Evolutionary conservation across 2,888 invertebrate species (phyloP).

Genomic region (Lissocephala sabroskyi): DNA sequence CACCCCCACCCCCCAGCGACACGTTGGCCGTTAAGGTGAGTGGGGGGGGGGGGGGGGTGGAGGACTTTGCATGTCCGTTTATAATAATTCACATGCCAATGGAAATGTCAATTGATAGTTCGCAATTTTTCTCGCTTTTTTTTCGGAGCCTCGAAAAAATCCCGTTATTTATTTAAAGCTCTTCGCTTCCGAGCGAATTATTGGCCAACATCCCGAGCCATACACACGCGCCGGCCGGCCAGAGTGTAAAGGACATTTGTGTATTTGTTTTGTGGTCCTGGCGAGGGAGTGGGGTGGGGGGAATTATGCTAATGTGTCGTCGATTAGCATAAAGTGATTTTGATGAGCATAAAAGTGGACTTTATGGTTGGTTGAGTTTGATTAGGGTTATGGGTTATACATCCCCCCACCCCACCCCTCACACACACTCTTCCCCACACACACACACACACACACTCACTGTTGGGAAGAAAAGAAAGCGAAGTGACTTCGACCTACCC

Average conservation of each 20-base stretch:
- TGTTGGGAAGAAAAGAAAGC: too few species aligned
- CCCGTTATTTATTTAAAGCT: slow-evolving; percentile 40
- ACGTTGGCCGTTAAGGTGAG: too few species aligned
- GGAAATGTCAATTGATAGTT: slow-evolving; percentile 59
- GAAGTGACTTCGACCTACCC: too few species aligned
- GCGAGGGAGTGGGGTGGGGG: too few species aligned
- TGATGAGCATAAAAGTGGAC: slow-evolving; percentile 60
- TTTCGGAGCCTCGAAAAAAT: slow-evolving; percentile 17
- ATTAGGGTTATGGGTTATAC: slow-evolving; percentile 59
- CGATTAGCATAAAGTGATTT: slow-evolving; percentile 63
- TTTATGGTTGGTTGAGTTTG: slow-evolving; percentile 56
- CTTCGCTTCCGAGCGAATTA: slow-evolving; percentile 21
- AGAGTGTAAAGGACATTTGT: slow-evolving; percentile 30
- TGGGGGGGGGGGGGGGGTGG: too few species aligned
- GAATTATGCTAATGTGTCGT: slow-evolving; percentile 52
- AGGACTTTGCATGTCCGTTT: slow-evolving; percentile 50
- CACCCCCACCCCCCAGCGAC: too few species aligned
- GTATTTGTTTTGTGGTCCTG: slow-evolving; percentile 14
- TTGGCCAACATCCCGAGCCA: too few species aligned
- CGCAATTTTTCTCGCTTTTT: too few species aligned
- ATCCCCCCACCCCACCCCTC: too few species aligned
- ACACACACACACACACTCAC: too few species aligned
- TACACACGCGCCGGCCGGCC: too few species aligned
- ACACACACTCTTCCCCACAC: too few species aligned
- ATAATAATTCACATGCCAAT: slow-evolving; percentile 51